Base-by-base conservation (phyloP, 1,140 invertebrate species). In the Megalonaias nervosa region DNA sequence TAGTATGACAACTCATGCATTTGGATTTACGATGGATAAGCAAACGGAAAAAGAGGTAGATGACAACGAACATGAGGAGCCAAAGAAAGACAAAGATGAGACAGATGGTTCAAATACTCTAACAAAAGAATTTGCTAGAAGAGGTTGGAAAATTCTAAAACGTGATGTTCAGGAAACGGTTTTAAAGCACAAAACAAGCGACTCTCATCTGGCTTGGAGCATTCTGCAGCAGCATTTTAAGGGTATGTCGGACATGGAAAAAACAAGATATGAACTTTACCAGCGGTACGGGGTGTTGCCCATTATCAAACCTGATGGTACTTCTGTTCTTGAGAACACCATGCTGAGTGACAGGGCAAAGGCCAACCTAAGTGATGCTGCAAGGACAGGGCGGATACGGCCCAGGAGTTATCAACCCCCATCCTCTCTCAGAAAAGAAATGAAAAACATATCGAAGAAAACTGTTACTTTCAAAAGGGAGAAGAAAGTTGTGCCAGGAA, bases 241-340 rank as follows among this genome's bases (percentile, higher is more conserved):
- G 67, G 79, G 77, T 2, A 73, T 83, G 72, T 80, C 74, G 0
- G 75, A 85, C 75, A 62, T 75, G 55, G 80, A 84, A 61, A 56
- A 72, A 21, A 78, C 82, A 12, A 67, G 85, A 17, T 58, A 78
- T 57, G 85, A 86, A 65, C 75, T 86, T 71, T 86, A 86, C 74
- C 77, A 81, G 59, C 71, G 85, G 1, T 86, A 86, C 66, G 85
- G 85, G 15, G 76, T 86, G 26, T 60, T 86, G 11, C 85, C 85
- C 3, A 74, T 62, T 9, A 58, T 81, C 3, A 68, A 74, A 26
- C 62, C 66, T 1, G 80, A 86, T 31, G 85, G 85, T 19, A 78
- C 62, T 0, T 26, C 80, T 19, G 76, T 82, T 3, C 77, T 73
- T 66, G 82, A 82, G 64, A 86, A 86, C 76, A 75, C 62, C 16